Base-by-base conservation (phyloP, 2,113 vertebrate genomes). In the Propithecus coquereli region DNA sequence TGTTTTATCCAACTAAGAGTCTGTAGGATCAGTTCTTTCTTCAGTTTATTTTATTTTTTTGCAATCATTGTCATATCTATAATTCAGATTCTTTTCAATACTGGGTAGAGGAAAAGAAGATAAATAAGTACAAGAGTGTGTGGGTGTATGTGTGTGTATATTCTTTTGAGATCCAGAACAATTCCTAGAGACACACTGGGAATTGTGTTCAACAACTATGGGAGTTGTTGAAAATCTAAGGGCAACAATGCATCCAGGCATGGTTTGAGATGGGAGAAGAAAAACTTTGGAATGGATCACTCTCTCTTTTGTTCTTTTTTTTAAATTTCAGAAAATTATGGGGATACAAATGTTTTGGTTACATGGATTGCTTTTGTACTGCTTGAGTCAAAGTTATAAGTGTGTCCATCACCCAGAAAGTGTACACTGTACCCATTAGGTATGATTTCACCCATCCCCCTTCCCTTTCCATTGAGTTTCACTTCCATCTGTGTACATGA, bases 31-130 rank as follows among this genome's bases (percentile, higher is more conserved):
- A 50, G 3, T 47, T 85, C 8, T 96, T 76, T 71, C 45, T 22
- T 90, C 68, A 45, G 0, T 66, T 94, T 94, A 45, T 87, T 80
- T 93, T 45, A 92, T 91, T 82, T 84, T 84, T 37, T 97, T 73
- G 40, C 8, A 68, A 13, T 83, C 20, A 57, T 93, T 80, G 40
- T 82, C 40, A 37, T 43, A 71, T 65, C 25, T 71, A 25, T 76
- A 96, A 95, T 95, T 90, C 23, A 77, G 34, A 18, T 59, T 88
- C 27, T 83, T 94, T 87, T 80, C 23, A 82, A 47, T 76, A 52
- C 6, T 90, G 25, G 22, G n/a, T 65, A 94, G 32, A 82, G 30
- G 54, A 77, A 94, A 81, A 77, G 40, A 61, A 59, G 50, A 32
- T 32, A 92, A 32, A 45, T 63, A 74, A 65, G 47, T 45, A 7